Percentiles rank a stretch among this genome's conserved stretches.
These are phyloP conservation scores for Parnassius mnemosyne DNA, from an alignment of 2,888 invertebrate species.

Conservation along the genomic window DNA sequence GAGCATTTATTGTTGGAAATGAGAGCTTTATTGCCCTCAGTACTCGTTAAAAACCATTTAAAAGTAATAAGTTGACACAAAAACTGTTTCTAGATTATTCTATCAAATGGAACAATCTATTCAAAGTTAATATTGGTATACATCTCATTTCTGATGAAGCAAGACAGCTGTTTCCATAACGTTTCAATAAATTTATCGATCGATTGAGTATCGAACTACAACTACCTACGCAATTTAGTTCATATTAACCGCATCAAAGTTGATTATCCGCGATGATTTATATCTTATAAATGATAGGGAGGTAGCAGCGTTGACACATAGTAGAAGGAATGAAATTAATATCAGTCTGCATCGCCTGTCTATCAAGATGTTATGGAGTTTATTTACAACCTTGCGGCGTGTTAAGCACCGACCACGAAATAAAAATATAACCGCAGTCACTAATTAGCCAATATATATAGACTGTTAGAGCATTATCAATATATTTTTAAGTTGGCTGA, in stretches of 20 bases:
- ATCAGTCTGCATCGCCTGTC: slow-evolving; percentile 1
- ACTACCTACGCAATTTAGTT: slow-evolving; percentile 8
- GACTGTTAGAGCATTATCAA: slow-evolving; percentile 14
- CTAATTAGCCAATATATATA: slow-evolving; percentile 12
- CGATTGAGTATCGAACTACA: slow-evolving; percentile 5
- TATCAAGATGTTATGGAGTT: slow-evolving; percentile 12
- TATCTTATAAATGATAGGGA: not conserved
- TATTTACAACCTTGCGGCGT: slow-evolving; percentile 20
- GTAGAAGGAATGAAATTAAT: slow-evolving; percentile 1
- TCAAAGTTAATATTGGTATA: not conserved
- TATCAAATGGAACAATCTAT: not conserved
- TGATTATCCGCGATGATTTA: slow-evolving; percentile 16
- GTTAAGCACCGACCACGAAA: slow-evolving; percentile 19
- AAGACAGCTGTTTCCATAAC: slow-evolving; percentile 8
- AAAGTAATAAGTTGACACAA: not conserved
- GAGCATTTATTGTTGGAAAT: too few relatives aligned
- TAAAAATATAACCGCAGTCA: slow-evolving; percentile 22
- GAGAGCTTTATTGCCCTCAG: too few relatives aligned
- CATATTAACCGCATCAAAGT: slow-evolving; percentile 15
- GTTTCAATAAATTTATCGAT: slow-evolving; percentile 4
- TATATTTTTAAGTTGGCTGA: slow-evolving; percentile 14
- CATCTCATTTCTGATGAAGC: slow-evolving; percentile 3
- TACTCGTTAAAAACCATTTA: too few relatives aligned
- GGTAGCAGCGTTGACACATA: not conserved
- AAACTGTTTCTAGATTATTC: not conserved